phyloP scores from a whole-genome alignment of 2,888 invertebrate species.

The Aporophyla nigra region DNA sequence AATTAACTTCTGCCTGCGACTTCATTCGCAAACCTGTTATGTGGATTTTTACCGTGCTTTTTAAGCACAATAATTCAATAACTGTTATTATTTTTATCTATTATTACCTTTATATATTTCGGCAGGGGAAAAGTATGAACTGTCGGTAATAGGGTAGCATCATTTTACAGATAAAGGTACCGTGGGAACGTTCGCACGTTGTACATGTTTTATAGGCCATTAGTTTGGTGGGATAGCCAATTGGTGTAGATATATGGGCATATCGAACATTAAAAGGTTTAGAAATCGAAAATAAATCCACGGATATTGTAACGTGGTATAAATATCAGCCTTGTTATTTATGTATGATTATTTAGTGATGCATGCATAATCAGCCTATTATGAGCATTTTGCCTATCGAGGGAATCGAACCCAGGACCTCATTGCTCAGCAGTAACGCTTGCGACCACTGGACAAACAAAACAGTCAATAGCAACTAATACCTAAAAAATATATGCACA shows the following conservation, averaged over 20 bases:
- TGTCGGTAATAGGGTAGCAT: constrained; percentile 20
- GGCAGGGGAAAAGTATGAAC: background rate
- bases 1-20: no score
- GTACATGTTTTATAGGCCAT: constrained; percentile 49
- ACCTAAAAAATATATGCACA: background rate
- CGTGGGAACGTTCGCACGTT: constrained; percentile 33
- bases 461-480: background rate
- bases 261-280: constrained; percentile 28
- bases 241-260: constrained; percentile 45
- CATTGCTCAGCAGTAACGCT: no score
- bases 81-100: no score
- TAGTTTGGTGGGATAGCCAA: constrained; percentile 45
- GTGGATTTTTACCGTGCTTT: no score
- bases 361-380: no score
- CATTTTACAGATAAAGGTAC: constrained; percentile 10
- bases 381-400: no score
- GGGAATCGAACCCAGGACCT: no score
- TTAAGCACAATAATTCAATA: background rate
- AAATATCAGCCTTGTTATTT: background rate
- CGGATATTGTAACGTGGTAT: constrained; percentile 11
- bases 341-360: constrained; percentile 5
- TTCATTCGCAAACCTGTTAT: no score
- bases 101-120: constrained; percentile 1
- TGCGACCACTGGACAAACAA: no score
- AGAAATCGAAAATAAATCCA: constrained; percentile 49